A percentile compares a stretch with the other conserved stretches of the same genome.
phyloP scores from a whole-genome alignment of 2,113 vertebrate species.

The Eulemur rufifrons region DNA sequence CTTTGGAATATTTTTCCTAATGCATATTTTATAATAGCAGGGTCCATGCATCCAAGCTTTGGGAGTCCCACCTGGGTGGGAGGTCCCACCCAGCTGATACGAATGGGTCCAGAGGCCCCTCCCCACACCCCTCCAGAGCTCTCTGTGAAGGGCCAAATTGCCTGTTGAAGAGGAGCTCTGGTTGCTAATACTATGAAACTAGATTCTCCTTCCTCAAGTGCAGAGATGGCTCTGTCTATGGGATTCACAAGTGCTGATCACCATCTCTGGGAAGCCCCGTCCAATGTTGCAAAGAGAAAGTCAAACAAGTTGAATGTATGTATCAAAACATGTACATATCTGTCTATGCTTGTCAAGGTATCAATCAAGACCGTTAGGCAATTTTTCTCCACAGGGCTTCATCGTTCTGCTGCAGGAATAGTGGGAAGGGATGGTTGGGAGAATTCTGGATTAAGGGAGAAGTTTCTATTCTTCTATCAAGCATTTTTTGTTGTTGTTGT shows the following conservation, averaged over 20 bases:
- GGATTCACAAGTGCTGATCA: neutral
- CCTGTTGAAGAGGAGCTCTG: neutral
- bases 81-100: neutral
- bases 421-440: neutral
- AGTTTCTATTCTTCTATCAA: neutral
- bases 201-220: neutral
- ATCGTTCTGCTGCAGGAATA: neutral
- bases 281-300: neutral
- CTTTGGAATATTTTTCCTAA: neutral
- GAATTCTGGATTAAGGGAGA: neutral
- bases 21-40: neutral
- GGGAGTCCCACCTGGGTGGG: neutral
- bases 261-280: neutral
- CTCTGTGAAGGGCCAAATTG: neutral
- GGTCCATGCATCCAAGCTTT: neutral
- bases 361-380: neutral
- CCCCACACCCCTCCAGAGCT: neutral
- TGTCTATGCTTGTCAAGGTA: neutral
- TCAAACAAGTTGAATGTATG: neutral
- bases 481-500: neutral
- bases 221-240: neutral
- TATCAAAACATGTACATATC: neutral
- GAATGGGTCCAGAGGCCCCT: neutral
- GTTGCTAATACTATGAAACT: accelerated
- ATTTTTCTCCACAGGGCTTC: neutral